A percentile compares a stretch with the other conserved stretches of the same genome.
Evolutionary conservation across 1,140 invertebrate species (phyloP).

Genomic region (Apis laboriosa): DNA sequence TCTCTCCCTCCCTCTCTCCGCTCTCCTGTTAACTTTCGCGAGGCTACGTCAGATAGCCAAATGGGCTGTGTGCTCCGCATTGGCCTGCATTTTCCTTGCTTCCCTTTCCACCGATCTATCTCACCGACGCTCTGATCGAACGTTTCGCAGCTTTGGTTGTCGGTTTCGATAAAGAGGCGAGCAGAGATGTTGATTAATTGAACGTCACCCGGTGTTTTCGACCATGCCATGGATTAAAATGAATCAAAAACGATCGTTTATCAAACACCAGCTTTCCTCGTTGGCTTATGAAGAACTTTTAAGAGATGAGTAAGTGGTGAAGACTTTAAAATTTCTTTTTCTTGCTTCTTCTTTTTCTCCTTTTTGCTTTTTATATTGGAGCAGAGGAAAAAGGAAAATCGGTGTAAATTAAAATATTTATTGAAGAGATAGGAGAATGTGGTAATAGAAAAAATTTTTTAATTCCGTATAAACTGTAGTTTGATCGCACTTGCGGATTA

Average conservation of each 20-base stretch:
- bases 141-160: neutral
- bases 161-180: constrained; percentile 6
- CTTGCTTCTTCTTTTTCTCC: too few relatives aligned
- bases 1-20: neutral
- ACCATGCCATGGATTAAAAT: neutral
- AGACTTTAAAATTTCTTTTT: too few relatives aligned
- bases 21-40: constrained; percentile 50
- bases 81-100: constrained; percentile 38
- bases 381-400: neutral
- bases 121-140: neutral
- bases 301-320: too few relatives aligned
- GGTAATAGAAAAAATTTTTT: neutral
- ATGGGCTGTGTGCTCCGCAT: constrained; percentile 26
- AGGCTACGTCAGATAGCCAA: constrained; percentile 49
- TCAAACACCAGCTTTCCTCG: neutral
- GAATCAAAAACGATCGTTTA: constrained; percentile 10
- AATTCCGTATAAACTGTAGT: neutral
- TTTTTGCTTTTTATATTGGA: neutral
- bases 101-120: constrained; percentile 1
- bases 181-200: constrained; percentile 31
- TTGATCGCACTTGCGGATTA: neutral
- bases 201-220: neutral
- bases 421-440: neutral
- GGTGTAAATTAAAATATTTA: neutral
- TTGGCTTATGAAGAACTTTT: too few relatives aligned